Evolutionary conservation across 1,140 invertebrate species (phyloP), one percentile per base, ranked within the genome.

Genomic region (Bombyx mori): DNA sequence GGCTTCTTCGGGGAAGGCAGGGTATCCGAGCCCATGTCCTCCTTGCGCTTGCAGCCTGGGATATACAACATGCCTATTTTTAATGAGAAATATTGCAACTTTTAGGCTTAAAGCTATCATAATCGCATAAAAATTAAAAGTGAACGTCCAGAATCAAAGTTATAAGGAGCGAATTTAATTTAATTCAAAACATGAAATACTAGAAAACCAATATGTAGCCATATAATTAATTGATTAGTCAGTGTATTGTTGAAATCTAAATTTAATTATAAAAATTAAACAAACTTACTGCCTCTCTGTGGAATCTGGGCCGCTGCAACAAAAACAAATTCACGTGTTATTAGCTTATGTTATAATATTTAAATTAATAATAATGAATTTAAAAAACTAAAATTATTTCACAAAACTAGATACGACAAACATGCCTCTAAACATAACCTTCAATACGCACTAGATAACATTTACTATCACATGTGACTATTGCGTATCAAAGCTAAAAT

Each of bases 41-140:
- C 98, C 95, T 99, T 99, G 92, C 98, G 94, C 90, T 99, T 99
- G 93, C 97, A 98, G 72, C 95, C 97, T 96, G 90, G 56, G 80
- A 65, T 5, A 35, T 35, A 35, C 26, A 35, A 35, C 26, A 35
- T 35, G 26, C 26, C 26, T 35, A 5, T 3, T 35, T 35, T 35
- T 35, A 35, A 35, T 35, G 26, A 35, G 26, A 35, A 35, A 35
- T 35, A 35, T 35, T 35, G 26, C 26, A 35, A 35, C 26, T 35
- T 35, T 35, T 35, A 3, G 26, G 4, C 26, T 35, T 35, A 35
- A 35, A 35, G 2, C 26, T 35, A 35, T 35, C 26, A 2, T 35
- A 35, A 35, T 35, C 4, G 26, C 2, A 35, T 3, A 2, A 35
- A 5, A 2, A 3, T 35, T 5, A 35, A 5, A 35, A 35, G 4